A percentile compares a stretch with the other conserved stretches of the same genome.
Evolutionary conservation across 92 coral and sea anemone genomes (phyloP).

Genomic region (Paramuricea clavata): DNA sequence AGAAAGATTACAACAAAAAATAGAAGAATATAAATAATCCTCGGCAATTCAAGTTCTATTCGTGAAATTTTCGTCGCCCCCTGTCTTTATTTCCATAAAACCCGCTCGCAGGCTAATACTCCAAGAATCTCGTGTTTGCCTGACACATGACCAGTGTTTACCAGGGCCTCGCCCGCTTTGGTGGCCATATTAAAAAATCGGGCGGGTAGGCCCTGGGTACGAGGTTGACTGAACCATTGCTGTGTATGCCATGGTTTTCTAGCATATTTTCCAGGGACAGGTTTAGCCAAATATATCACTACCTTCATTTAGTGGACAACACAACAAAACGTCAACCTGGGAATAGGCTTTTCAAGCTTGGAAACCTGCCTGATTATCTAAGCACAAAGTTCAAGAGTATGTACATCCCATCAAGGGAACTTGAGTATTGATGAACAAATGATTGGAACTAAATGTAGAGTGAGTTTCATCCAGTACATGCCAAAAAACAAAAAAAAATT

Average conservation of each 20-base stretch:
- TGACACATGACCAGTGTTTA: too few relatives aligned
- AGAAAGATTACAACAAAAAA: too few relatives aligned
- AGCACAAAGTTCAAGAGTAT: conserved; percentile 37
- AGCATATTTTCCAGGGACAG: conserved; percentile 60
- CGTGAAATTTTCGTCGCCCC: too few relatives aligned
- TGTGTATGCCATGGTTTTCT: conserved; percentile 55
- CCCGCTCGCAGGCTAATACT: too few relatives aligned
- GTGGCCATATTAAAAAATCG: too few relatives aligned
- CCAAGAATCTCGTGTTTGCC: too few relatives aligned
- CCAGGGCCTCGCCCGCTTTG: too few relatives aligned
- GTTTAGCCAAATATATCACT: conserved; percentile 48
- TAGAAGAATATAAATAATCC: too few relatives aligned
- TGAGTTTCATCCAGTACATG: conserved; percentile 70
- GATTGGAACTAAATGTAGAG: conserved; percentile 66
- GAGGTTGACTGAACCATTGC: conserved; percentile 56
- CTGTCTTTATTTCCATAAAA: too few relatives aligned
- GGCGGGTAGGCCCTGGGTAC: too few relatives aligned
- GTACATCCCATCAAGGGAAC: conserved; percentile 65
- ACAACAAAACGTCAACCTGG: conserved; percentile 15
- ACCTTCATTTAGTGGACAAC: conserved; percentile 19
- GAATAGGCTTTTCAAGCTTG: conserved; percentile 37
- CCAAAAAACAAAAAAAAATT: conserved; percentile 35
- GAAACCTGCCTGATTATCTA: conserved; percentile 42
- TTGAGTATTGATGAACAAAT: conserved; percentile 65
- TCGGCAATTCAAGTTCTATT: too few relatives aligned